Base-by-base conservation (phyloP, 2,888 invertebrate species). In the Pammene fasciana region DNA sequence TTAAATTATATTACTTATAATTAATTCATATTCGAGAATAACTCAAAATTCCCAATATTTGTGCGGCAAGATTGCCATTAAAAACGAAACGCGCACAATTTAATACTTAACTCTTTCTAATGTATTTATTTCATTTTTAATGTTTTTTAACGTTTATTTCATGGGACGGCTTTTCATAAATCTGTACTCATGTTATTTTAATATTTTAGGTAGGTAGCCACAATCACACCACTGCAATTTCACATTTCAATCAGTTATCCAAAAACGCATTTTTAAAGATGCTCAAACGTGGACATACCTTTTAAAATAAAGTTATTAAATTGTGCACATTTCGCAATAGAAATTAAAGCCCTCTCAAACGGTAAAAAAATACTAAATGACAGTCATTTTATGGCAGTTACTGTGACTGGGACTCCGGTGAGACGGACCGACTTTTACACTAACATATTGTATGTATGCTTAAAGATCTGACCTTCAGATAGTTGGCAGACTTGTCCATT, bases 371-470 rank as follows among this genome's bases (percentile, higher is more conserved):
- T 73, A 77, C 64, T 68, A 67, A 75, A 73, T 73, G 78, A 80
- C 84, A 85, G 81, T 84, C 83, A 72, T 77, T 78, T 78, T 82
- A 83, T 85, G 88, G 85, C 88, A 86, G 87, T 84, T 76, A 76
- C 76, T 70, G 79, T 74, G 77, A 73, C 77, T 65, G 76, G 70
- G 59, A 64, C 73, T 16, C 38, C 68, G 52, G 55, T 26, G 59
- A 52, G 60, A 61, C 65, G 52, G 60, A 65, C 43, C 46, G 43
- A 61, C 46, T 48, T 48, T 50, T 65, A 55, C 34, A 14, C 38
- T 65, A 50, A 59, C 16, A 13, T 18, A 46, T 46, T 14, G 46
- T 46, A 59, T 46, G 18, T 67, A 59, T 55, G 41, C 13, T 57
- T 65, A 50, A 55, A 67, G 50, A 57, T 56, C 66, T 60, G 66